Percentiles rank a stretch among this genome's conserved stretches.
Evolutionary conservation across 1,140 invertebrate genomes (phyloP).

Genomic region (Lithobius niger): DNA sequence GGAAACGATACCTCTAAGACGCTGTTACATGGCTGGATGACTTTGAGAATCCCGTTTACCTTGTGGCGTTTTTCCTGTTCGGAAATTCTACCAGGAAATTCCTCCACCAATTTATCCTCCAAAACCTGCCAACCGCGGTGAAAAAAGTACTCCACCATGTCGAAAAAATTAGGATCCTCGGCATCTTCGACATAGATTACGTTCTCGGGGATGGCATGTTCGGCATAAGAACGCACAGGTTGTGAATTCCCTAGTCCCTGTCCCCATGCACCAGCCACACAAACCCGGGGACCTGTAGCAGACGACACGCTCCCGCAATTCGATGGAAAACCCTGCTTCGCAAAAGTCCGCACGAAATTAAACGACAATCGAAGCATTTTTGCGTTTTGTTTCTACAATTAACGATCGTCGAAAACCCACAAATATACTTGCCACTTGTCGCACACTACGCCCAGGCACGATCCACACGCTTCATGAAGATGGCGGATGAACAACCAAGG

Average conservation of each 20-base stretch:
- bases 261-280: not conserved
- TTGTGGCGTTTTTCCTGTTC: conserved; percentile 80
- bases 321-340: conserved; percentile 11
- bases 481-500: no score
- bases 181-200: conserved; percentile 62
- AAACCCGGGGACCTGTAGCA: not conserved
- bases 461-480: no score
- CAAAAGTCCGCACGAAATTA: conserved; percentile 6
- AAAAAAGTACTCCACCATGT: conserved; percentile 94
- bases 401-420: no score
- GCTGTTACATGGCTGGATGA: conserved; percentile 91
- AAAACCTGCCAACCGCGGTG: conserved; percentile 70
- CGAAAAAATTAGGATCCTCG: conserved; percentile 69
- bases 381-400: no score
- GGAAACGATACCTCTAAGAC: conserved; percentile 91
- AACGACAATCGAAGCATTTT: no score
- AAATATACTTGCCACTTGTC: no score
- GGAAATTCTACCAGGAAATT: conserved; percentile 51
- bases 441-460: no score
- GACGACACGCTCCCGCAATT: no score
- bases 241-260: conserved; percentile 10
- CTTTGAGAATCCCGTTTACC: conserved; percentile 76
- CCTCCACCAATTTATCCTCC: conserved; percentile 79
- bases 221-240: conserved; percentile 36
- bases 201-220: conserved; percentile 60